phyloP scores from a whole-genome alignment of 2,113 vertebrate genomes.

The Trematocara zebra region DNA sequence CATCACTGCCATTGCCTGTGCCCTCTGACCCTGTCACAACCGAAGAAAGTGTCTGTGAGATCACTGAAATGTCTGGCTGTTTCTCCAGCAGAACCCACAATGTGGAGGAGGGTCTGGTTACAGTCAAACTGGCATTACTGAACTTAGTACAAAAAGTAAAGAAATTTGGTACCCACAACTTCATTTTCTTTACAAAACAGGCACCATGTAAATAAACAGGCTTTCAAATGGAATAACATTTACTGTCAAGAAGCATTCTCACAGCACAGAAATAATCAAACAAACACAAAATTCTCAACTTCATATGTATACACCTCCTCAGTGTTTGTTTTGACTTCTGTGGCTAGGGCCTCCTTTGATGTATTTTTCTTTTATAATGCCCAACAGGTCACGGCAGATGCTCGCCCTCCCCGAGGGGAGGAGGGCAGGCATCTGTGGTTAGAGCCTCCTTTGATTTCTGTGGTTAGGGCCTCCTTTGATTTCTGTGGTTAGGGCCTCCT shows the following conservation, averaged over 20 bases:
- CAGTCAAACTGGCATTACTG: neutral
- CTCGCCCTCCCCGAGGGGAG: neutral
- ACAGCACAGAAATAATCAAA: neutral
- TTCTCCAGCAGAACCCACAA: neutral
- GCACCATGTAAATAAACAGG: neutral
- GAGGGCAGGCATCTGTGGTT: too few species aligned
- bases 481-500: neutral
- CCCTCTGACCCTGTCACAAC: slow-evolving; percentile 86
- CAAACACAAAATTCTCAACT: neutral
- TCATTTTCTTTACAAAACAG: neutral
- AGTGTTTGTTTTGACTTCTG: neutral
- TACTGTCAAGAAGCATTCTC: neutral
- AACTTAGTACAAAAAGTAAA: neutral
- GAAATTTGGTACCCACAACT: neutral
- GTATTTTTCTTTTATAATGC: neutral
- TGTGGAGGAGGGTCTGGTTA: neutral
- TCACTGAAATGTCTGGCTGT: neutral
- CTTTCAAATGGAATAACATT: neutral
- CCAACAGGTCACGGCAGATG: neutral
- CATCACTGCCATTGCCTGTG: slow-evolving; percentile 91
- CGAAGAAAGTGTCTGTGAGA: neutral
- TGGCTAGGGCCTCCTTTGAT: neutral
- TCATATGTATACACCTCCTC: neutral
- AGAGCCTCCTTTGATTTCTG: too few species aligned
- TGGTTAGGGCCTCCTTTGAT: too few species aligned